Percentiles rank a stretch among this genome's conserved stretches.
These are phyloP conservation scores for Electrophaes corylata DNA, from an alignment of 2,888 invertebrate species.

Conservation along the genomic window DNA sequence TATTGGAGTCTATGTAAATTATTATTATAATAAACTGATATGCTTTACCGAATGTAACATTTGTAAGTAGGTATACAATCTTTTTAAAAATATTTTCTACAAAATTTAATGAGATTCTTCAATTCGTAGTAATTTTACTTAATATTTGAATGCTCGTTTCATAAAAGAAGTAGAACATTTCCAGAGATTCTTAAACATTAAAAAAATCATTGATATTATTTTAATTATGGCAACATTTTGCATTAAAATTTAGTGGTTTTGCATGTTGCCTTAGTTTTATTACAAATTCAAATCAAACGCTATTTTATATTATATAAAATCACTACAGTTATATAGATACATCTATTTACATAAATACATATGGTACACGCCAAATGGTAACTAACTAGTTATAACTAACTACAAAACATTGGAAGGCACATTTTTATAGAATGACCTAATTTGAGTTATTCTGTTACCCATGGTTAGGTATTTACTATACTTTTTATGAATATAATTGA, in stretches of 20 bases:
- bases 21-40: constrained; percentile 24
- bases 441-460: constrained; percentile 34
- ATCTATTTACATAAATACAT: constrained; percentile 58
- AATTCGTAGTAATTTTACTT: constrained; percentile 25
- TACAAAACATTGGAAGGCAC: constrained; percentile 81
- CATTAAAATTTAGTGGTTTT: background rate
- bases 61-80: constrained; percentile 12
- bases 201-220: background rate
- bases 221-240: constrained; percentile 9
- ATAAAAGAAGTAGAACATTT: background rate
- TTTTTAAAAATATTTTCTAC: constrained; percentile 30
- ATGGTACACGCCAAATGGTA: constrained; percentile 66
- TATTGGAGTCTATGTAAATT: no score
- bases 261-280: constrained; percentile 5
- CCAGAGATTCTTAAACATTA: background rate
- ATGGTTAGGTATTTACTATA: background rate
- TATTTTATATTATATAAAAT: constrained; percentile 22
- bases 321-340: constrained; percentile 39
- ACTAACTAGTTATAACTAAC: constrained; percentile 63
- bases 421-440: constrained; percentile 75
- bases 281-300: constrained; percentile 6
- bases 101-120: constrained; percentile 30
- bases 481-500: background rate
- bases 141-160: constrained; percentile 12
- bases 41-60: constrained; percentile 18